Base-by-base conservation (phyloP, 2,888 invertebrate species). In the Phania funesta region DNA sequence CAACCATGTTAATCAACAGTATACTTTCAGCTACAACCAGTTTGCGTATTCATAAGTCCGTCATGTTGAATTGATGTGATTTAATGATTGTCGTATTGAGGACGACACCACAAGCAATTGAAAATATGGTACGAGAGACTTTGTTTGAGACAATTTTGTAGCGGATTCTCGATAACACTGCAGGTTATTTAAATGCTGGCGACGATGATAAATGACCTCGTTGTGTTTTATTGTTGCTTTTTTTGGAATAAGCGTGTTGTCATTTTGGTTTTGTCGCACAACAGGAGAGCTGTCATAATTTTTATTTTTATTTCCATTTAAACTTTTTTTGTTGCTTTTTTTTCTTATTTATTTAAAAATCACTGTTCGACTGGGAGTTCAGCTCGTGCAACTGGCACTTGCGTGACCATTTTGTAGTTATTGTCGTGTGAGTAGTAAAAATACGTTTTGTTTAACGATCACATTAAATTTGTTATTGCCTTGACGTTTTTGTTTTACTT, bases 211-310 rank as follows among this genome's bases (percentile, higher is more conserved):
- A 64, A 80, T 75, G 68, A 70, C 20, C 68, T 29, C 35, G 52
- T 64, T 80, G 44, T 26, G 24, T 67, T 56, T 56, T 11, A 46
- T 54, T 56, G 20, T 35, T 22, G 41, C 6, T 26, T 71, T 26
- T 29, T 16, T 3, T 44, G 2, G 9, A 16, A 6, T 29, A 6
- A 35, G 24, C n/a, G 48, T 62, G 20, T 64, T 71, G 65, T 60
- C 64, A 75, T 65, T 56, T 70, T 48, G 18, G 38, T 16, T 56
- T 29, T 76, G 76, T 64, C 74, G 68, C 76, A 68, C 74, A 64
- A 56, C 74, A 75, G 80, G 80, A 75, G 80, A 75, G 80, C 58
- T 48, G 24, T 64, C 52, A 54, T 50, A 38, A 41, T 50, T 48
- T 50, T 58, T 11, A 6, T 29, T 54, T 41, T 75, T 44, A 32